Percentiles rank a stretch among this genome's conserved stretches.
Conservation (phyloP, 2,113 vertebrate species). For the Alces alces region DNA sequence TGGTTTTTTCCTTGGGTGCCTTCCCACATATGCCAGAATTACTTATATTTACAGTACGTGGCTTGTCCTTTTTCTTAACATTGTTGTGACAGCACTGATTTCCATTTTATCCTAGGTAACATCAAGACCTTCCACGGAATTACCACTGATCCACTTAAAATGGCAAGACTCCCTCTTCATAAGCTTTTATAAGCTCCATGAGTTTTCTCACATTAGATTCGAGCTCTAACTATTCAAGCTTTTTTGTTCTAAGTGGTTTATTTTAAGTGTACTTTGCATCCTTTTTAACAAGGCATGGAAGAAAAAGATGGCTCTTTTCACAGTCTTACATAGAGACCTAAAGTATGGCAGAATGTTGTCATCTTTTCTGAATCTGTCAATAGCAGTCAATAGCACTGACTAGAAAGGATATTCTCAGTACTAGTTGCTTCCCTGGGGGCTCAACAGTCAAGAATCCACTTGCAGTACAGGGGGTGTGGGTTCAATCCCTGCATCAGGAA, state of each 20-base stretch:
- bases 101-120: conserved; percentile 21
- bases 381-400: background rate
- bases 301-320: conserved; percentile 17
- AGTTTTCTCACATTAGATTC: conserved; percentile 54
- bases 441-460: background rate
- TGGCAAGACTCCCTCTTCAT: conserved; percentile 40
- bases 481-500: background rate
- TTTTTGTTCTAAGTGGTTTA: conserved; percentile 48
- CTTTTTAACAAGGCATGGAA: background rate
- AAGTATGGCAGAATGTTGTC: background rate
- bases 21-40: background rate
- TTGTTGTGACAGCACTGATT: background rate
- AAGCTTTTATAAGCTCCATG: conserved; percentile 52
- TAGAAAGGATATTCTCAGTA: background rate
- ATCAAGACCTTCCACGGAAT: conserved; percentile 27
- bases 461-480: background rate
- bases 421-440: background rate
- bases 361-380: background rate
- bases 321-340: background rate
- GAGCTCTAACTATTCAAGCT: conserved; percentile 29
- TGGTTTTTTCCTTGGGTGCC: background rate
- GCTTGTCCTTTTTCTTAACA: conserved; percentile 4
- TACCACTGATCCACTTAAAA: conserved; percentile 21
- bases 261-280: conserved; percentile 11
- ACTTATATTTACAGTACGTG: background rate